Conservation (phyloP, 2,113 vertebrate genomes). For the Halcyon malimbica region DNA sequence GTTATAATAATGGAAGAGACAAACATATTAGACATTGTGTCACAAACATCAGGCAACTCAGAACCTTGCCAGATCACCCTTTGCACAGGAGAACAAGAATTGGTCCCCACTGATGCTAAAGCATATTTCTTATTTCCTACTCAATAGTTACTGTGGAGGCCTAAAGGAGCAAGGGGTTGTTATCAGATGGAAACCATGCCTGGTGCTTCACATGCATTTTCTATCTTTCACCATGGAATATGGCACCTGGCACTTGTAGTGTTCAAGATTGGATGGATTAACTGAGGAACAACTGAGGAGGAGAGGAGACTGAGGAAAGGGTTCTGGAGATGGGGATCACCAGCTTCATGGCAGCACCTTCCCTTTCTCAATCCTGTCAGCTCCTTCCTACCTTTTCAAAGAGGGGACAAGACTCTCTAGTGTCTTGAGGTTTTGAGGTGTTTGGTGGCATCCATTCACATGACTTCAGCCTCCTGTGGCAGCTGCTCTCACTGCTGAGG, state of each 20-base stretch:
- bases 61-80: not conserved
- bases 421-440: not conserved
- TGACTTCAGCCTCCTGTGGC: not conserved
- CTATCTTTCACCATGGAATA: not conserved
- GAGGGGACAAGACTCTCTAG: not conserved
- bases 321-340: not conserved
- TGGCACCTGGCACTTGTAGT: not conserved
- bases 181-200: not conserved
- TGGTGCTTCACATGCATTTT: not conserved
- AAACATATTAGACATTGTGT: not conserved
- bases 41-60: not conserved
- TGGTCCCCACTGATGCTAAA: accelerated
- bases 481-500: not conserved
- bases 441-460: not conserved
- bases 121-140: not conserved
- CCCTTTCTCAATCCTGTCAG: not conserved
- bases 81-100: not conserved
- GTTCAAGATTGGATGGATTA: not conserved
- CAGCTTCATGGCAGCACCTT: not conserved
- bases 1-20: not conserved
- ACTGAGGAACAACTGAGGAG: not conserved
- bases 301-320: not conserved
- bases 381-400: not conserved
- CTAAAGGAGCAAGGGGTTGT: not conserved
- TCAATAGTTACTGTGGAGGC: not conserved